These are phyloP conservation scores for Etheostoma spectabile DNA, from an alignment of 2,113 vertebrate genomes.

Conservation along the genomic window DNA sequence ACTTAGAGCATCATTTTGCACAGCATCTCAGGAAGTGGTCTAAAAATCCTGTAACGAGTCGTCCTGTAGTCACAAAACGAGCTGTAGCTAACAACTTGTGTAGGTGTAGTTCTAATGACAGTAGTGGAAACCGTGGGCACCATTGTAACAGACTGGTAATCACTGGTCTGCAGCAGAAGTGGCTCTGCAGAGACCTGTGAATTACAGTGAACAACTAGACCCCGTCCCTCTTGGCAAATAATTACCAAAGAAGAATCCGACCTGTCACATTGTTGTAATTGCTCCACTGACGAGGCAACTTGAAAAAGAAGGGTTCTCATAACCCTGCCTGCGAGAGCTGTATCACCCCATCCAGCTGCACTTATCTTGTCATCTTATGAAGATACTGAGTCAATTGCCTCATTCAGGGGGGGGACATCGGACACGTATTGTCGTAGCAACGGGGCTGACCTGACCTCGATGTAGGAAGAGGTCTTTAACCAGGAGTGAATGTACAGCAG, in stretches of 20 bases:
- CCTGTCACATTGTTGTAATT: constrained; percentile 20
- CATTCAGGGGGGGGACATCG: constrained; percentile 4
- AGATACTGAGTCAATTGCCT: neutral
- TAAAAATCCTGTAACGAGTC: too few species aligned
- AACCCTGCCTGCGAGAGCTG: neutral
- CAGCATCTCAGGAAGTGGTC: too few species aligned
- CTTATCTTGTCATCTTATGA: neutral
- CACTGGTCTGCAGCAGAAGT: neutral
- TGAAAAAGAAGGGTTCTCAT: neutral
- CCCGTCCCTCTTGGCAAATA: constrained; percentile 1
- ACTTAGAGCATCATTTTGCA: too few species aligned
- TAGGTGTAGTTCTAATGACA: too few species aligned
- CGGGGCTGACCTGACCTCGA: constrained; percentile 50
- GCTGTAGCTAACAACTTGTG: too few species aligned
- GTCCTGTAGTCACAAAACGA: too few species aligned
- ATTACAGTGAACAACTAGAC: constrained; percentile 24
- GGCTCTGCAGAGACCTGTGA: constrained; percentile 7
- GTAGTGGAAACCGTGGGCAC: neutral
- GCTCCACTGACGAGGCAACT: constrained; percentile 15
- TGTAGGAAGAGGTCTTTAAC: constrained; percentile 43
- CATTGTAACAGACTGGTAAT: neutral
- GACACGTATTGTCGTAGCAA: neutral
- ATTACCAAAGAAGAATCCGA: constrained; percentile 6
- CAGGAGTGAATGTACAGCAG: constrained; percentile 36
- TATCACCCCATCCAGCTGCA: neutral